phyloP scores from a whole-genome alignment of 1,140 invertebrate genomes.

The Lasaia peninsularis region DNA sequence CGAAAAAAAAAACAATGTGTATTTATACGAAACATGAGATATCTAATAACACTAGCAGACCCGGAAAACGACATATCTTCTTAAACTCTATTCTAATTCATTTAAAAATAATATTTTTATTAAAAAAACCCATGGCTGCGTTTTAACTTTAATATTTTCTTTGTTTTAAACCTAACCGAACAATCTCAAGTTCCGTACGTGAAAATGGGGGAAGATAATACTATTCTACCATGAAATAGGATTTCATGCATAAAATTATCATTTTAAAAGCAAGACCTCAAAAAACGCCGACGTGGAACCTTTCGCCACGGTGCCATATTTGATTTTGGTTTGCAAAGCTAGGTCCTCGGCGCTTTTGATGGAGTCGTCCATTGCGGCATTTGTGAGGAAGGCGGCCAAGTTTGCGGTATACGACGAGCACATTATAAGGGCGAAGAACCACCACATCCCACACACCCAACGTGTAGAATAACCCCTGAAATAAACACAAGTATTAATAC shows the following conservation, averaged over 20 bases:
- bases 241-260: not conserved
- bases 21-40: no score
- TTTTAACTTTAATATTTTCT: no score
- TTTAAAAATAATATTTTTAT: no score
- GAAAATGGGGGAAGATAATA: no score
- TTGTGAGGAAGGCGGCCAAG: slow-evolving; percentile 94
- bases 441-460: slow-evolving; percentile 92
- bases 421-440: slow-evolving; percentile 96
- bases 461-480: slow-evolving; percentile 87
- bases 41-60: no score
- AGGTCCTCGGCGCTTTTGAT: slow-evolving; percentile 93
- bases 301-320: slow-evolving; percentile 88
- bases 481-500: slow-evolving; percentile 17
- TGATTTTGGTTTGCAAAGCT: slow-evolving; percentile 90
- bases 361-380: slow-evolving; percentile 89
- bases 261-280: slow-evolving; percentile 70
- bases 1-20: not conserved
- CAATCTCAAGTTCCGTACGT: no score
- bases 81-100: no score
- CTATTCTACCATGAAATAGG: no score
- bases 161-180: no score
- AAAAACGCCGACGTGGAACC: slow-evolving; percentile 89
- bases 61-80: no score
- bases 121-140: no score
- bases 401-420: slow-evolving; percentile 97